Percentiles rank a stretch among this genome's conserved stretches.
These are phyloP conservation scores for Lepidocolaptes lacrymiger DNA, from an alignment of 2,797 vertebrate genomes.

Conservation along the genomic window DNA sequence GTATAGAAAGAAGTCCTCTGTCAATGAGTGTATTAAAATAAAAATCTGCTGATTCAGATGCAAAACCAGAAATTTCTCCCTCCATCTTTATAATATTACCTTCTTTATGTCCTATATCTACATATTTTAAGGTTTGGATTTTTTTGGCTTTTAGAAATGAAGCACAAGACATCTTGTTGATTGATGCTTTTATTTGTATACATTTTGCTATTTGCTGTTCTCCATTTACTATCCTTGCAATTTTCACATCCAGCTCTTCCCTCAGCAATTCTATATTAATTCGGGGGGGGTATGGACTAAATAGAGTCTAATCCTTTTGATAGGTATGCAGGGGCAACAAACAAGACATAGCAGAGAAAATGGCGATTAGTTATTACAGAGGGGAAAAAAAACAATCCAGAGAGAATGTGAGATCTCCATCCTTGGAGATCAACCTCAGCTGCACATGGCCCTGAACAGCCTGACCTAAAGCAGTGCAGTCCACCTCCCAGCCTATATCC, in stretches of 20 bases:
- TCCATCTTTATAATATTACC: neutral
- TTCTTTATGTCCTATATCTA: neutral
- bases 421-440: neutral
- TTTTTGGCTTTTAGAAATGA: neutral
- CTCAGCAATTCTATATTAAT: neutral
- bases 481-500: neutral
- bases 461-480: neutral
- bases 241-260: neutral
- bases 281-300: neutral
- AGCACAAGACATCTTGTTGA: neutral
- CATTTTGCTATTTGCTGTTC: neutral
- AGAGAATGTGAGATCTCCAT: neutral
- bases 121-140: neutral
- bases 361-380: neutral
- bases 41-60: slow-evolving; percentile 41
- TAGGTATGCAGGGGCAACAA: neutral
- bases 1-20: slow-evolving; percentile 45
- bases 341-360: neutral
- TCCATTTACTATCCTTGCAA: neutral
- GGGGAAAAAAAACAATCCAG: neutral
- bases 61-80: neutral
- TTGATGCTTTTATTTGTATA: neutral
- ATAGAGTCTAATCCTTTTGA: neutral
- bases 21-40: slow-evolving; percentile 16
- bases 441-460: neutral